Evolutionary conservation across 2,113 vertebrate genomes (phyloP), one percentile per base, ranked within the genome.

Genomic region (Pantherophis guttatus): DNA sequence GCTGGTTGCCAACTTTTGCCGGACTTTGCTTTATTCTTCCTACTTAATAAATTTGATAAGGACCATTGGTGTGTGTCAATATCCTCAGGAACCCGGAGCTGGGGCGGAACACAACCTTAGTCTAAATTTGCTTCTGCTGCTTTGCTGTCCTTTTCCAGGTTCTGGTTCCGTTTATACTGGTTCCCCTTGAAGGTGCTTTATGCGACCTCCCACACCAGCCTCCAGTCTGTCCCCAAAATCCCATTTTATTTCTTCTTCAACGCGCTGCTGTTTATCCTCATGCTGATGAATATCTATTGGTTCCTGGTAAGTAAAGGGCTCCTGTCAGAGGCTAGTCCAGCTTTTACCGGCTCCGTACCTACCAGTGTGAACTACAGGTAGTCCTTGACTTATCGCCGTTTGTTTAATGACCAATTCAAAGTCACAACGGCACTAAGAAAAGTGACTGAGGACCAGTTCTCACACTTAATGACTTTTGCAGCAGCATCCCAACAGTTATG

Each of bases 191-290:
- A 99, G 97, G 99, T 99, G 65, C 97, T 99, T 81, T 99, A 99
- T 0, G 98, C 98, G 96, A 98, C 99, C 0, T 98, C 98, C 92
- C 97, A 99, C 97, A 98, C 97, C 98, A 99, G 99, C 97, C 97
- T 99, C 53, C 98, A 98, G 94, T 87, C 92, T 0, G 98, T 98
- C 44, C 99, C 99, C 0, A 97, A 97, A 93, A 99, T 99, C 95
- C 99, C 99, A 15, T 99, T 99, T 97, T 99, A 99, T 97, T 99
- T 99, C 97, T 99, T 99, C 98, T 99, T 99, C 98, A 99, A 99
- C 2, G 62, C 97, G 0, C 97, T 99, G 88, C 98, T 99, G 87
- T 97, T 99, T 4, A 33, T 98, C 26, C 98, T 99, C 96, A 98
- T 98, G 3, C 97, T 98, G 94, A 99, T 99, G 99, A 99, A 99